Evolutionary conservation across 2,797 vertebrate genomes (phyloP).

Genomic region (Pangasius mekongensis): DNA sequence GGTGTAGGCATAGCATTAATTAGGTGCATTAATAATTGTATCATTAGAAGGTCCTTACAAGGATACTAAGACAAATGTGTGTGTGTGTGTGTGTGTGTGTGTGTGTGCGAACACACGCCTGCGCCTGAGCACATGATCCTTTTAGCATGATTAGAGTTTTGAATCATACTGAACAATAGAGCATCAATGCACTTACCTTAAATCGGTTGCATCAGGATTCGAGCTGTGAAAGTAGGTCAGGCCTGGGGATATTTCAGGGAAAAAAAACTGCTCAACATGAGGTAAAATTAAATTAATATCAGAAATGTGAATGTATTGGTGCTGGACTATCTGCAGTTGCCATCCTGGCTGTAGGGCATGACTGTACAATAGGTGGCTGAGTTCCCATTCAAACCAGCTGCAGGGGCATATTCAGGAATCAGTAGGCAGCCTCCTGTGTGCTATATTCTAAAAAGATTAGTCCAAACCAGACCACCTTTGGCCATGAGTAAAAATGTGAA

Average conservation of each 20-base stretch:
- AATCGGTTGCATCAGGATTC: slow-evolving; percentile 33
- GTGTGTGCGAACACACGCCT: background rate
- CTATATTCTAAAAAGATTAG: slow-evolving; percentile 52
- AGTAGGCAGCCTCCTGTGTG: slow-evolving; percentile 40
- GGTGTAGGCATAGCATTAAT: background rate
- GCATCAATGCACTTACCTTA: slow-evolving; percentile 38
- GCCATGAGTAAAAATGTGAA: slow-evolving; percentile 43
- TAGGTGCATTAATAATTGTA: background rate
- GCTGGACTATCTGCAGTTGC: slow-evolving; percentile 41
- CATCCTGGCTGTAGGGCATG: slow-evolving; percentile 46
- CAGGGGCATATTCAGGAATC: slow-evolving; percentile 48
- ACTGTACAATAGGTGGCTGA: slow-evolving; percentile 41
- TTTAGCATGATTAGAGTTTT: slow-evolving; percentile 43
- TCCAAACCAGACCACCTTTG: slow-evolving; percentile 41
- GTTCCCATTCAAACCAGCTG: slow-evolving; percentile 33
- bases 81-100: slow-evolving; percentile 21
- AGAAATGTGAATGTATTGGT: slow-evolving; percentile 47
- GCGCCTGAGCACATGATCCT: background rate
- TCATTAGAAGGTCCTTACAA: background rate
- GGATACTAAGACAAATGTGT: background rate
- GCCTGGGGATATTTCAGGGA: slow-evolving; percentile 10
- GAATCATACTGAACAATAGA: slow-evolving; percentile 27
- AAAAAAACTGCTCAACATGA: slow-evolving; percentile 19
- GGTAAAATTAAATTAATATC: slow-evolving; percentile 53
- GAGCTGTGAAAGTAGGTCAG: slow-evolving; percentile 49